Evolutionary conservation across 2,113 vertebrate species (phyloP).

Genomic region (Todiramphus chloris): DNA sequence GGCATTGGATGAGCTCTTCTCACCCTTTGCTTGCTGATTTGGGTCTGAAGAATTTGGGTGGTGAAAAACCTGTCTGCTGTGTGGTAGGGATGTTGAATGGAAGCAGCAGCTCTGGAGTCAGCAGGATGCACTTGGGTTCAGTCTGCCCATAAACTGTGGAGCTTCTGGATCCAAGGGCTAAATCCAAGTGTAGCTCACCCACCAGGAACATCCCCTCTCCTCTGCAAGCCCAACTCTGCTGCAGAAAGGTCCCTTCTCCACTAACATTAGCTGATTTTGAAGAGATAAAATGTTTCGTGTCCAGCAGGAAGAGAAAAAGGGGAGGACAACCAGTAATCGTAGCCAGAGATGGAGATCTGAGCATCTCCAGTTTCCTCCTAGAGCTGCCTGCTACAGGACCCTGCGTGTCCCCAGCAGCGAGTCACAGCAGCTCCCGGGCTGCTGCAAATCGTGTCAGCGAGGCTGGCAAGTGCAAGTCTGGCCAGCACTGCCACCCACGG

Average conservation of each 20-base stretch:
- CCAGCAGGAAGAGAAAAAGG: neutral
- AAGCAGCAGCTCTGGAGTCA: neutral
- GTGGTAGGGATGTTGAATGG: accelerated
- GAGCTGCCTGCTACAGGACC: neutral
- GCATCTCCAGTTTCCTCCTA: neutral
- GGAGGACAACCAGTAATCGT: neutral
- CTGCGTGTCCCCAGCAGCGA: neutral
- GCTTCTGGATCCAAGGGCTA: neutral
- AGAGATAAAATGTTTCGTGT: neutral
- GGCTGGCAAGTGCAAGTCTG: neutral
- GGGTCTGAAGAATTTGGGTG: neutral
- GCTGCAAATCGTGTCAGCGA: neutral
- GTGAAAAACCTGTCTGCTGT: neutral
- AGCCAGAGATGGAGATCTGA: neutral
- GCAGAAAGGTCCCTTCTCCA: neutral
- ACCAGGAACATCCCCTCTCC: neutral
- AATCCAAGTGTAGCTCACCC: neutral
- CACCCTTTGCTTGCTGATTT: neutral
- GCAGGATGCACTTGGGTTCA: neutral
- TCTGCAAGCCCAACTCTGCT: neutral
- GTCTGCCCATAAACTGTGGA: neutral
- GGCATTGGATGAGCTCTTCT: neutral
- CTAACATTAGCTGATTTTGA: neutral
- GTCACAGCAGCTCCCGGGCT: neutral
- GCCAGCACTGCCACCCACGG: accelerated